phyloP scores from a whole-genome alignment of 37 sponge, comb jelly and placozoan species.

The Agelas oroides region DNA sequence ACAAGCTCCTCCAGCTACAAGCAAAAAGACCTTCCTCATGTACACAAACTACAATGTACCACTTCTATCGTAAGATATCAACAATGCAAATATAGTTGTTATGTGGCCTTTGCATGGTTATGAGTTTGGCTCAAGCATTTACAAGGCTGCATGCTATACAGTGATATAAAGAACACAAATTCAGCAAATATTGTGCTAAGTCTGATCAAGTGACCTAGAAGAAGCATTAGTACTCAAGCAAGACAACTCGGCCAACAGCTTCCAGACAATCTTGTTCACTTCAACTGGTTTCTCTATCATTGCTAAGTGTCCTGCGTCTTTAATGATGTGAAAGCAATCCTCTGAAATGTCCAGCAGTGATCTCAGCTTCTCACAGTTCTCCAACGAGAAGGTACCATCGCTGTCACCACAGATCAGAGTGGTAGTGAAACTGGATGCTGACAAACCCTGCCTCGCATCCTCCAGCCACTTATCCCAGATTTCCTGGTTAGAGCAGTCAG shows the following conservation, averaged over 20 bases:
- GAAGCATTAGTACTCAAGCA: too few species aligned
- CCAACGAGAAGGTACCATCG: constrained; percentile 57
- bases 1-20: too few species aligned
- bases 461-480: constrained; percentile 34
- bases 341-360: constrained; percentile 20
- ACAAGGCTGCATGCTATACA: too few species aligned
- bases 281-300: constrained; percentile 68
- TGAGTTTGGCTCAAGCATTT: too few species aligned
- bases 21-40: too few species aligned
- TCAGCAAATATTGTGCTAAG: too few species aligned
- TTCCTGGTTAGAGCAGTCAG: constrained; percentile 35
- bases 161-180: too few species aligned
- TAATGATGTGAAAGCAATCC: constrained; percentile 24
- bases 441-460: constrained; percentile 14
- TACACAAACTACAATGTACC: too few species aligned
- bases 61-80: too few species aligned
- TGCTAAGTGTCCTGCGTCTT: constrained; percentile 56
- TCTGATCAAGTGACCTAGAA: too few species aligned
- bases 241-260: background rate
- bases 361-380: constrained; percentile 3
- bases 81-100: too few species aligned
- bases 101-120: too few species aligned
- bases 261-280: constrained; percentile 17
- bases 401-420: constrained; percentile 30
- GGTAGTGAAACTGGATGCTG: constrained; percentile 5